Evolutionary conservation across 2,888 invertebrate species (phyloP).

Genomic region (Minunthozetes semirufus): DNA sequence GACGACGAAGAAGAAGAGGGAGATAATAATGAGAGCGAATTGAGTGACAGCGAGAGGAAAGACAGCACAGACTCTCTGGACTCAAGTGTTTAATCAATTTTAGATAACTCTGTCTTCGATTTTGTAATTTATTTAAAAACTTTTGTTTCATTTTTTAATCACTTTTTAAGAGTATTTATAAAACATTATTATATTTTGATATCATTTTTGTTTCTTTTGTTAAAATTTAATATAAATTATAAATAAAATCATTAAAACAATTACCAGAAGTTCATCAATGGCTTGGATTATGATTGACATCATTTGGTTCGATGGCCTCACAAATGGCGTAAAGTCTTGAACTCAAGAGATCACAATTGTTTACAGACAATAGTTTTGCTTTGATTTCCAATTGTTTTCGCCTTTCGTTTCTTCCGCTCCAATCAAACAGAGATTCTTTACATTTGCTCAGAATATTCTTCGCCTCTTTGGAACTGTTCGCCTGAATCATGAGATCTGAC

Average conservation of each 20-base stretch:
- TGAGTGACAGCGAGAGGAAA: not conserved
- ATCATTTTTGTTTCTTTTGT: not conserved
- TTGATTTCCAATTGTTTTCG: not conserved
- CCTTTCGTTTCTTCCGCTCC: not conserved
- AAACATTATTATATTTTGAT: not conserved
- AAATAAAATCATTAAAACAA: too few species aligned
- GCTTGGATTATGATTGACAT: not conserved
- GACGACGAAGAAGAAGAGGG: not conserved
- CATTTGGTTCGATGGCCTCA: not conserved
- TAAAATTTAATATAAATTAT: too few species aligned
- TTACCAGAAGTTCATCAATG: too few species aligned
- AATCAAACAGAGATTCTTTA: not conserved
- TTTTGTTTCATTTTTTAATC: not conserved
- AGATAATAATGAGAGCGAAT: not conserved
- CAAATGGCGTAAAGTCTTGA: not conserved
- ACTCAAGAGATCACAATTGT: not conserved
- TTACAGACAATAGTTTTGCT: not conserved
- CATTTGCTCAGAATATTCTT: not conserved
- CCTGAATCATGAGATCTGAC: not conserved
- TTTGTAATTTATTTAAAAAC: not conserved
- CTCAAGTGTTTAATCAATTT: slow-evolving; percentile 1
- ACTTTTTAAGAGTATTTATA: not conserved
- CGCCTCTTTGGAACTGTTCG: not conserved
- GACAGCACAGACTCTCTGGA: slow-evolving; percentile 18
- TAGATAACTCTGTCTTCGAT: too few species aligned